Evolutionary conservation across 2,113 vertebrate genomes (phyloP).

Genomic region (Budorcas taxicolor): DNA sequence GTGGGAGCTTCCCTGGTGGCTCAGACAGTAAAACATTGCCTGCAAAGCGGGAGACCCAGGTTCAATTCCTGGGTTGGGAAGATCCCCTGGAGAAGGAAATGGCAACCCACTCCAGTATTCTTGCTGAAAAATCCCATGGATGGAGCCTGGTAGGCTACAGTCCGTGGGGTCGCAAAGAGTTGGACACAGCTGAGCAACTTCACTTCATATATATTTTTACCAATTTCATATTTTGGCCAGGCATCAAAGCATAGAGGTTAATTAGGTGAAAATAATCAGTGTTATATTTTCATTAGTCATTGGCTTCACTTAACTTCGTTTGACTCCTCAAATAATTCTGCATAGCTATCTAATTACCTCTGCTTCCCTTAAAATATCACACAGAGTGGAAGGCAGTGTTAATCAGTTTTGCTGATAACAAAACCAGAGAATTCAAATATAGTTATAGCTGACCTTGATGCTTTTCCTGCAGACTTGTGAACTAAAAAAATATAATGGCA

Average conservation of each 20-base stretch:
- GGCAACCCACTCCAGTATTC: too few species aligned
- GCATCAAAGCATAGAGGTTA: neutral
- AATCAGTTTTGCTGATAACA: conserved; percentile 55
- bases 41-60: too few species aligned
- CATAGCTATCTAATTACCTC: neutral
- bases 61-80: too few species aligned
- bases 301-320: neutral
- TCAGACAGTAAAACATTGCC: too few species aligned
- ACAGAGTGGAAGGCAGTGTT: neutral
- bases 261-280: neutral
- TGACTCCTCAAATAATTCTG: neutral
- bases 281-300: neutral
- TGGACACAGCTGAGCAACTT: too few species aligned
- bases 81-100: too few species aligned
- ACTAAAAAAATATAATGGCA: conserved; percentile 64
- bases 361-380: neutral
- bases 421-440: conserved; percentile 46
- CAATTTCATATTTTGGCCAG: neutral
- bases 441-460: conserved; percentile 71
- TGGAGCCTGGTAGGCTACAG: too few species aligned
- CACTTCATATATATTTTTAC: neutral
- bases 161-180: too few species aligned
- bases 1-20: too few species aligned
- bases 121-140: too few species aligned
- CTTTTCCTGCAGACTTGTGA: conserved; percentile 68